Evolutionary conservation across 1,140 invertebrate genomes (phyloP), one percentile per base, ranked within the genome.

Genomic region (Linepithema humile): DNA sequence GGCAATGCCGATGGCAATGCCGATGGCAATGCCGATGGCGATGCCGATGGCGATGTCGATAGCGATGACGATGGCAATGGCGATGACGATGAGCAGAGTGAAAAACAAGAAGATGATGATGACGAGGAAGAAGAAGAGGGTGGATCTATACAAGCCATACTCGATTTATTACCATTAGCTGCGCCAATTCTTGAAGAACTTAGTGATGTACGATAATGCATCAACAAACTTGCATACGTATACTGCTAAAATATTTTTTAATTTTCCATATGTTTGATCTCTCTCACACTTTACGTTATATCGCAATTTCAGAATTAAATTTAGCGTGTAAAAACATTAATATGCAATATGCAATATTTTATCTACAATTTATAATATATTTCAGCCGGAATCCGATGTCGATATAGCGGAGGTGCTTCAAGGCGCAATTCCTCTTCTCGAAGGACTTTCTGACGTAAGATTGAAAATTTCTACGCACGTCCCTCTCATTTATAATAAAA

Each of bases 181-280:
- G 87, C 91, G 0, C 94, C 94, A 0, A 90, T 94, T 74, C 82
- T 94, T 3, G 92, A 94, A 77, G 94, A 94, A 72, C 88, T 94
- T 4, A 94, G 93, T 84, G 91, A 94, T 62, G 94, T 94, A 92
- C 92, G 90, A 85, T 48, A 23, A 74, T 70, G 9, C 32, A 65
- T 40, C 9, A 17, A 72, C 10, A 55, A 50, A 75, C 35, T 84
- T 82, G 62, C 48, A 75, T 2, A 3, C 17, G 4, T 6, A 20
- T 6, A 55, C 12, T 6, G 6, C 7, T 48, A 2, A 35, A 10
- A 48, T 35, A 38, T 26, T 74, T 59, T 10, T 43, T 3, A 29
- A 29, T 38, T 29, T 60, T 43, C 15, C 12, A 32, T 69, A 72
- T 35, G 32, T 1, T n/a, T 53, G 29, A 35, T 70, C 40, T 1